phyloP scores from a whole-genome alignment of 2,888 invertebrate genomes.

The Phyto melanocephala region DNA sequence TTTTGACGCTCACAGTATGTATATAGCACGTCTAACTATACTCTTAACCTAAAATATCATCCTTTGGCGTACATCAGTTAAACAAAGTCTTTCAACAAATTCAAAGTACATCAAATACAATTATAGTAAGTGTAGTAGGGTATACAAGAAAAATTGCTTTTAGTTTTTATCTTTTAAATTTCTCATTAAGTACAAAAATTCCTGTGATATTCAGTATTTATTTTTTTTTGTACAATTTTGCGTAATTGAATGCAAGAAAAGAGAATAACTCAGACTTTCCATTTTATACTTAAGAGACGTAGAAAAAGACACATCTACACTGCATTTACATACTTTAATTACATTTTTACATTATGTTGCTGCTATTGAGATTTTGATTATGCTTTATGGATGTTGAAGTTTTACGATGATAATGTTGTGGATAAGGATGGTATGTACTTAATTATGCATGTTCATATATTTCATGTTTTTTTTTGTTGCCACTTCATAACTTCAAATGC shows the following conservation, averaged over 20 bases:
- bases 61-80: no score
- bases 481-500: slow-evolving; percentile 24
- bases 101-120: no score
- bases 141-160: slow-evolving; percentile 24
- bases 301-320: slow-evolving; percentile 3
- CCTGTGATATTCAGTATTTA: slow-evolving; percentile 10
- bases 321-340: slow-evolving; percentile 2
- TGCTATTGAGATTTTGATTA: slow-evolving; percentile 48
- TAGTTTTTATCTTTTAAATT: slow-evolving; percentile 36
- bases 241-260: slow-evolving; percentile 4
- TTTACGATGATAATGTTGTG: slow-evolving; percentile 15
- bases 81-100: no score
- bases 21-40: no score
- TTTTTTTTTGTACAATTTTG: slow-evolving; percentile 16
- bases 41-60: no score
- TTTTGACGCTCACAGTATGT: no score
- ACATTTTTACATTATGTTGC: slow-evolving; percentile 4
- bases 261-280: slow-evolving; percentile 29
- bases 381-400: slow-evolving; percentile 33
- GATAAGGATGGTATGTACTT: slow-evolving; percentile 47
- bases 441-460: slow-evolving; percentile 46
- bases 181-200: slow-evolving; percentile 14
- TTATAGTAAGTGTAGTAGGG: no score
- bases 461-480: background rate
- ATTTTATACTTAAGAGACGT: background rate